Evolutionary conservation across 2,888 invertebrate species (phyloP).

Genomic region (Dioctria rufipes): DNA sequence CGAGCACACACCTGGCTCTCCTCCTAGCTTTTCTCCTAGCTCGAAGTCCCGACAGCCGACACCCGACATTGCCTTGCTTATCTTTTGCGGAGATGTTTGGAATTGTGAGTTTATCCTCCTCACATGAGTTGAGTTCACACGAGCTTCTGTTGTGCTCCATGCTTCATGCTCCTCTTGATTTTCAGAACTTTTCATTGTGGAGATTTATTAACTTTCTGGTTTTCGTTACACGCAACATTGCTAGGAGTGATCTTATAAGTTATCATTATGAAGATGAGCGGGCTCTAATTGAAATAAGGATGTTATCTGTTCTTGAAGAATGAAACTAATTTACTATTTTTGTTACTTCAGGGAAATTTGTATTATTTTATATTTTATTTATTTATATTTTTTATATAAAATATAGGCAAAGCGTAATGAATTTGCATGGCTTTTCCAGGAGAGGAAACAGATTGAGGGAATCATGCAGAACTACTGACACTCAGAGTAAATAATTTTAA

Average conservation of each 20-base stretch:
- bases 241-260: too few species aligned
- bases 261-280: too few species aligned
- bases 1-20: too few species aligned
- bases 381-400: too few species aligned
- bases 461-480: too few species aligned
- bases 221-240: background rate
- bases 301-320: conserved; percentile 14
- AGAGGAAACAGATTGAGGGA: too few species aligned
- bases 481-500: too few species aligned
- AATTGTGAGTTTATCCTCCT: conserved; percentile 10
- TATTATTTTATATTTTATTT: too few species aligned
- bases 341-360: too few species aligned
- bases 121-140: background rate
- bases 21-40: too few species aligned
- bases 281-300: background rate
- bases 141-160: background rate
- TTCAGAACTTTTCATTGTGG: background rate
- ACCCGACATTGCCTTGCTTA: background rate
- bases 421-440: too few species aligned
- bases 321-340: background rate
- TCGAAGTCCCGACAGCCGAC: background rate
- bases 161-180: background rate
- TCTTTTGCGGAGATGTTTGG: conserved; percentile 14
- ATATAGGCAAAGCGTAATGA: too few species aligned
- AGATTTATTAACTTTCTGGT: conserved; percentile 1